These are phyloP conservation scores for Sebastes vulpes DNA, from an alignment of 2,797 vertebrate species.

Conservation along the genomic window DNA sequence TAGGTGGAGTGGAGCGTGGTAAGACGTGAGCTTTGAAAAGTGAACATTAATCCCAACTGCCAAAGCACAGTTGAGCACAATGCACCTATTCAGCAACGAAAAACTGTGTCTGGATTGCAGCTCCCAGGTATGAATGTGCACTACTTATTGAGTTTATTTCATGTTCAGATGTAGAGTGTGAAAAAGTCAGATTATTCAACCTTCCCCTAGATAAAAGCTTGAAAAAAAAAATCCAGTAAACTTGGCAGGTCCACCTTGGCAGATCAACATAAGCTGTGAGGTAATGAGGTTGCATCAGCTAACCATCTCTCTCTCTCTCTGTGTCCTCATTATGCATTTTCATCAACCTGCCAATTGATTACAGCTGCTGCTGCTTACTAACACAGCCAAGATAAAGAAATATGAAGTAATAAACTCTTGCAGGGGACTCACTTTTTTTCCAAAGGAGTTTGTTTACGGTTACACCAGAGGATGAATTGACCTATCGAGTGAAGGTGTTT, in stretches of 20 bases:
- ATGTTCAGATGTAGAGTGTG: constrained; percentile 9
- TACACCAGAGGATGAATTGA: constrained; percentile 16
- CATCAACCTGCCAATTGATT: constrained; percentile 66
- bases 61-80: neutral
- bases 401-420: constrained; percentile 32
- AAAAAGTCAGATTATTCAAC: constrained; percentile 26
- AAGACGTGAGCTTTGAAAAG: neutral
- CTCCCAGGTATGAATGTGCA: constrained; percentile 5
- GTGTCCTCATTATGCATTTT: constrained; percentile 59
- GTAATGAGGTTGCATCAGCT: constrained; percentile 67
- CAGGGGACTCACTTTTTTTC: neutral
- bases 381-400: constrained; percentile 56
- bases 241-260: constrained; percentile 52
- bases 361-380: constrained; percentile 47
- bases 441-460: neutral
- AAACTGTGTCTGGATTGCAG: neutral
- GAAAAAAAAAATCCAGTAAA: constrained; percentile 22
- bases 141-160: constrained; percentile 20
- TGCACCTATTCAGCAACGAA: neutral
- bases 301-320: constrained; percentile 58
- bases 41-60: neutral
- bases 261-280: constrained; percentile 56
- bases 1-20: neutral
- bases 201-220: constrained; percentile 32
- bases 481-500: neutral